Percentiles rank a stretch among this genome's conserved stretches.
Conservation (phyloP, 2,888 invertebrate genomes). For the Teleiodes luculella region DNA sequence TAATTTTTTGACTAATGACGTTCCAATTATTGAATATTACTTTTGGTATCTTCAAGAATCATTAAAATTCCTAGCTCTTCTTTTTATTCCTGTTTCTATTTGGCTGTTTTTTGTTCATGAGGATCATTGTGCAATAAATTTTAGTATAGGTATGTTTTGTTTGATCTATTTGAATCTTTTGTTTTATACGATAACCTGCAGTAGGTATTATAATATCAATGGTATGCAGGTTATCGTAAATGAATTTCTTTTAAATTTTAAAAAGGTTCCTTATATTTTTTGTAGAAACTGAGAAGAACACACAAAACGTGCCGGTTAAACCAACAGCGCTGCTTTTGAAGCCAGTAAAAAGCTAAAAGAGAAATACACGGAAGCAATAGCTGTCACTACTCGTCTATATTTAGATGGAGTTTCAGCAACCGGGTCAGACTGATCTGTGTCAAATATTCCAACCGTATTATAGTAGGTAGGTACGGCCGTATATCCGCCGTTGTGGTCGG, state of each 20-base stretch:
- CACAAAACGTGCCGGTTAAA: slow-evolving; percentile 2
- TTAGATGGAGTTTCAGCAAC: slow-evolving; percentile 39
- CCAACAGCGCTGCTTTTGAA: neutral
- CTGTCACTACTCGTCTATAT: slow-evolving; percentile 45
- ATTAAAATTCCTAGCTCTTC: neutral
- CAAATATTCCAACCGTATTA: slow-evolving; percentile 31
- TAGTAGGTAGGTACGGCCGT: slow-evolving; percentile 7
- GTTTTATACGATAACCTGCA: too few species aligned
- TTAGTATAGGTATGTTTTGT: too few species aligned
- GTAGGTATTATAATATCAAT: too few species aligned
- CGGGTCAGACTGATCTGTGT: slow-evolving; percentile 31
- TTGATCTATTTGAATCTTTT: too few species aligned
- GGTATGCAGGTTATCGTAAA: too few species aligned
- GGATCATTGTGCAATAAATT: too few species aligned
- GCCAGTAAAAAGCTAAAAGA: slow-evolving; percentile 5
- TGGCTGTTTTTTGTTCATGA: too few species aligned
- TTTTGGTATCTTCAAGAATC: neutral
- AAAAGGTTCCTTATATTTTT: too few species aligned
- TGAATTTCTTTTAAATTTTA: too few species aligned
- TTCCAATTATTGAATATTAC: neutral
- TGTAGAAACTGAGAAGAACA: too few species aligned
- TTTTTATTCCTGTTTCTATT: neutral
- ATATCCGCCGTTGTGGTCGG: neutral
- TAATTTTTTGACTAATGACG: neutral
- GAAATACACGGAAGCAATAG: slow-evolving; percentile 20